A percentile compares a stretch with the other conserved stretches of the same genome.
These are phyloP conservation scores for Drosophila pseudoananassae DNA, from an alignment of 1,140 invertebrate genomes.

Conservation along the genomic window DNA sequence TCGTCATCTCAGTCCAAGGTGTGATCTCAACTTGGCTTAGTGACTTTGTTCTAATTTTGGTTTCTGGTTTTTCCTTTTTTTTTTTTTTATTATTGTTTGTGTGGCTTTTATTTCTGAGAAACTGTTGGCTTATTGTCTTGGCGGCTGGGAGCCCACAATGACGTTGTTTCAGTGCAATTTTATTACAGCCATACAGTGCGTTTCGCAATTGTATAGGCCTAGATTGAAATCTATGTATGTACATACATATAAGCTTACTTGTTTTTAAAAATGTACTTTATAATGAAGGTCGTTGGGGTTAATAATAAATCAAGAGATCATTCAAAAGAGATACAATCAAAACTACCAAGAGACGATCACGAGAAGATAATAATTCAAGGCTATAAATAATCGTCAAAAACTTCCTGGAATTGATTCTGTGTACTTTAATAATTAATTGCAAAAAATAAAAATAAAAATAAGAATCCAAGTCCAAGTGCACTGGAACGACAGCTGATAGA, in stretches of 20 bases:
- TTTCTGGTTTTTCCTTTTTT: conserved; percentile 26
- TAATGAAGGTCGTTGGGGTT: not conserved
- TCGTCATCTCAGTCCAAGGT: conserved; percentile 54
- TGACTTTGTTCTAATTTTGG: conserved; percentile 65
- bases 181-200: conserved; percentile 22
- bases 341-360: conserved; percentile 1
- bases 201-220: conserved; percentile 17
- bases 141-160: conserved; percentile 19
- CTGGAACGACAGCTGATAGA: conserved; percentile 36
- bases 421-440: not conserved
- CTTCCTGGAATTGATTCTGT: conserved; percentile 4
- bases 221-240: no score
- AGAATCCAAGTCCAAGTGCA: conserved; percentile 33
- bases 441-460: conserved; percentile 2
- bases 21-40: conserved; percentile 31
- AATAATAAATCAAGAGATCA: not conserved
- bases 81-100: conserved; percentile 7
- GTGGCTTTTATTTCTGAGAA: conserved; percentile 60
- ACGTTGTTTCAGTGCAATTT: conserved; percentile 48
- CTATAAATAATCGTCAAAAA: not conserved
- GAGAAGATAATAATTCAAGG: not conserved
- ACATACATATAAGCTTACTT: no score
- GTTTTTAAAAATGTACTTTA: not conserved
- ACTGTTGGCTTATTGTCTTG: conserved; percentile 63
- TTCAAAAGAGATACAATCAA: not conserved